A percentile compares a stretch with the other conserved stretches of the same genome.
Evolutionary conservation across 23 tunicate species (phyloP).

Genomic region (Styela clava): DNA sequence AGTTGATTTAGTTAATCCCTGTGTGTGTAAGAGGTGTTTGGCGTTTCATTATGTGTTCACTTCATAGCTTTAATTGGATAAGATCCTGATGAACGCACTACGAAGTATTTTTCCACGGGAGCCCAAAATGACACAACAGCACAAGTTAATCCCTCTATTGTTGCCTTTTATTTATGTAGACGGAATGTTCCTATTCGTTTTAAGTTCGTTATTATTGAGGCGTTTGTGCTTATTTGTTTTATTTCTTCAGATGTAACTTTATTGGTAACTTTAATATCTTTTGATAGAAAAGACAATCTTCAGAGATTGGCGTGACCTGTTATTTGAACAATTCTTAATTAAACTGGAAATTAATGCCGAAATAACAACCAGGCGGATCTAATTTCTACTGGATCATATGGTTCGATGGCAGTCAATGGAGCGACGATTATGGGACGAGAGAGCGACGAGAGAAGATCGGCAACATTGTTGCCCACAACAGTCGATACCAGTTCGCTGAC

Average conservation of each 20-base stretch:
- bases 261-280: not conserved
- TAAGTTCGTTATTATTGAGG: not conserved
- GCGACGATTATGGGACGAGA: conserved; percentile 11
- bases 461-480: conserved; percentile 2
- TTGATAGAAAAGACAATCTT: not conserved
- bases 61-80: no score
- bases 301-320: not conserved
- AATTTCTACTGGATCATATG: conserved; percentile 28
- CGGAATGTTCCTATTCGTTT: not conserved
- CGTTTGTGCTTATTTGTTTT: not conserved
- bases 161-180: not conserved
- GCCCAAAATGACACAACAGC: not conserved
- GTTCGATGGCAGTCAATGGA: conserved; percentile 36
- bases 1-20: conserved; percentile 6
- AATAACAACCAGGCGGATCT: conserved; percentile 10
- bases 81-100: no score
- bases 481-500: not conserved
- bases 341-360: not conserved
- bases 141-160: not conserved
- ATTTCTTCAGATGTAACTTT: not conserved
- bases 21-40: not conserved
- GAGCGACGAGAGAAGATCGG: conserved; percentile 10
- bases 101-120: not conserved
- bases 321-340: conserved; percentile 14
- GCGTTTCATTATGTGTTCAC: not conserved